phyloP scores from a whole-genome alignment of 2,797 vertebrate species.

The Acanthurus tractus region DNA sequence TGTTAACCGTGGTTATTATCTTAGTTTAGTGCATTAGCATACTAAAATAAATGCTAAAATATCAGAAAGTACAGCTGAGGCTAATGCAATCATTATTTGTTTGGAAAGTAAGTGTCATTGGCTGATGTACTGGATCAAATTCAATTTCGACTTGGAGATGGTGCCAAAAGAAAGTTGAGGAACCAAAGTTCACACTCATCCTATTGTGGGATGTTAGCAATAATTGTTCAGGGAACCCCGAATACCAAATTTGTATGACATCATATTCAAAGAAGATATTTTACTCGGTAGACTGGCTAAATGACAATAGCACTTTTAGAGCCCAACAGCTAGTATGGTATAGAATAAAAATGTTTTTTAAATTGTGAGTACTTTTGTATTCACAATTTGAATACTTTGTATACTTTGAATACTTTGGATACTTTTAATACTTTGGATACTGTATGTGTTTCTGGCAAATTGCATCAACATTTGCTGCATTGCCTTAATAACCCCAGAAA shows the following conservation, averaged over 20 bases:
- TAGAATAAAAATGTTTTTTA: too few species aligned
- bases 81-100: background rate
- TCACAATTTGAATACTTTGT: too few species aligned
- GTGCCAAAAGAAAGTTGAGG: background rate
- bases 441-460: background rate
- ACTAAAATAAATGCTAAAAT: background rate
- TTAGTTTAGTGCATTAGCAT: background rate
- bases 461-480: background rate
- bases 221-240: background rate
- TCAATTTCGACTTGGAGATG: background rate
- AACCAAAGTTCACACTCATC: background rate
- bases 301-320: too few species aligned
- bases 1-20: background rate
- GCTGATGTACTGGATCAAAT: too few species aligned
- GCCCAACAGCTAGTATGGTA: too few species aligned
- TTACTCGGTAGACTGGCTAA: background rate
- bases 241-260: background rate
- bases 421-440: too few species aligned
- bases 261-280: background rate
- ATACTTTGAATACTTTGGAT: too few species aligned
- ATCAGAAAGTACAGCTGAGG: background rate
- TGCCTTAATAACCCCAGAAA: background rate
- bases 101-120: background rate
- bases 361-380: too few species aligned
- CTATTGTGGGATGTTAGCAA: too few species aligned